A percentile compares a stretch with the other conserved stretches of the same genome.
These are phyloP conservation scores for Ephestia elutella DNA, from an alignment of 1,140 invertebrate genomes.

Conservation along the genomic window DNA sequence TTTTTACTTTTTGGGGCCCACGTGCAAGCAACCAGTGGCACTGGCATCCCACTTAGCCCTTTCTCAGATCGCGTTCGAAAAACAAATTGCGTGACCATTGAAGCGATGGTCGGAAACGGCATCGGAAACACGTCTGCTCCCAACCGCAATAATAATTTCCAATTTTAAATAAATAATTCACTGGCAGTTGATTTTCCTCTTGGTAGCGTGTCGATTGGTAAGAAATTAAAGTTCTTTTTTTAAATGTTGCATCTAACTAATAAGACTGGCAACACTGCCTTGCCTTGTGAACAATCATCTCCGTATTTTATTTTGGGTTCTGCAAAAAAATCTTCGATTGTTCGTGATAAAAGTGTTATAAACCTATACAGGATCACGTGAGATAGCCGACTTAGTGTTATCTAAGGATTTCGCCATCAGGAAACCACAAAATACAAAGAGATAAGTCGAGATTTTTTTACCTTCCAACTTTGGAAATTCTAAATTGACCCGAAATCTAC, in stretches of 20 bases:
- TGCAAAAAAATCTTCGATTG: not conserved
- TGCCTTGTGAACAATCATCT: no score
- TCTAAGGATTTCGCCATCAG: no score
- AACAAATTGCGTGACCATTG: conserved; percentile 49
- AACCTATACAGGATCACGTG: no score
- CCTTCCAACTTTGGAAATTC: no score
- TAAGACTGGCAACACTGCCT: no score
- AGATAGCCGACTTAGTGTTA: no score
- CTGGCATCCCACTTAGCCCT: conserved; percentile 18
- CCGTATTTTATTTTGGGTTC: no score
- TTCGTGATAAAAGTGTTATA: no score
- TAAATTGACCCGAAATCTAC: no score
- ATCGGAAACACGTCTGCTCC: conserved; percentile 65
- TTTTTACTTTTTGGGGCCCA: conserved; percentile 26
- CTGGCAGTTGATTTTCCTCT: conserved; percentile 39
- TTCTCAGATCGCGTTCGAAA: conserved; percentile 28
- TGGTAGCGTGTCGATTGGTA: conserved; percentile 19
- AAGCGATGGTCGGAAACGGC: conserved; percentile 55
- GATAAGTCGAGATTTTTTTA: no score
- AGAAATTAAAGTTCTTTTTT: conserved; percentile 31
- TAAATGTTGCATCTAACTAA: no score
- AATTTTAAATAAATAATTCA: conserved; percentile 62
- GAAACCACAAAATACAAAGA: no score
- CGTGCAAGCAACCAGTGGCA: conserved; percentile 22
- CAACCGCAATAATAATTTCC: conserved; percentile 67